phyloP scores from a whole-genome alignment of 2,888 invertebrate genomes.

The Alcis repandata region DNA sequence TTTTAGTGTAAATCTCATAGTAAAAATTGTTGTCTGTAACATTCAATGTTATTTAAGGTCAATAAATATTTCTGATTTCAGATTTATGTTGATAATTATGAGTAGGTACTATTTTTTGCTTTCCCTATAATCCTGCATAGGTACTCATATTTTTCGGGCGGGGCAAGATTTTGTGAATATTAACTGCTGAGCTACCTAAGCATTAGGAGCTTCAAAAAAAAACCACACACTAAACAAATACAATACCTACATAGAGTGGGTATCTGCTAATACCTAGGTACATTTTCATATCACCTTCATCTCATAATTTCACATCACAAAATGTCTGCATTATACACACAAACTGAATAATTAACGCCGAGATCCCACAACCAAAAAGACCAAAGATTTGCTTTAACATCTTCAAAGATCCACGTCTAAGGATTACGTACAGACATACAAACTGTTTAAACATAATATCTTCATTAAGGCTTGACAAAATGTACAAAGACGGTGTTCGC shows the following conservation, averaged over 20 bases:
- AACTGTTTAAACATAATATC: slow-evolving; percentile 29
- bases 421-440: slow-evolving; percentile 32
- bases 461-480: slow-evolving; percentile 52
- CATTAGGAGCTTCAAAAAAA: too few species aligned
- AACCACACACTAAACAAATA: not conserved
- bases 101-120: too few species aligned
- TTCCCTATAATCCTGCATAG: too few species aligned
- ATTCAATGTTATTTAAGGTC: too few species aligned
- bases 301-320: slow-evolving; percentile 5
- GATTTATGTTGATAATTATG: too few species aligned
- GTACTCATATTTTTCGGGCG: too few species aligned
- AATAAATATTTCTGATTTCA: too few species aligned
- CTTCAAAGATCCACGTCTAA: slow-evolving; percentile 45
- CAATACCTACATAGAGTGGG: not conserved
- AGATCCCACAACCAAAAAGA: slow-evolving; percentile 37
- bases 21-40: too few species aligned
- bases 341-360: slow-evolving; percentile 24
- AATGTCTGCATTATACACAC: slow-evolving; percentile 9
- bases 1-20: too few species aligned
- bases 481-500: slow-evolving; percentile 44
- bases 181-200: too few species aligned
- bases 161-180: too few species aligned
- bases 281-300: slow-evolving; percentile 3
- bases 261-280: not conserved
- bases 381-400: slow-evolving; percentile 44